Evolutionary conservation across 2,113 vertebrate species (phyloP), one percentile per base, ranked within the genome.

Genomic region (Brachyhypopomus gauderio): DNA sequence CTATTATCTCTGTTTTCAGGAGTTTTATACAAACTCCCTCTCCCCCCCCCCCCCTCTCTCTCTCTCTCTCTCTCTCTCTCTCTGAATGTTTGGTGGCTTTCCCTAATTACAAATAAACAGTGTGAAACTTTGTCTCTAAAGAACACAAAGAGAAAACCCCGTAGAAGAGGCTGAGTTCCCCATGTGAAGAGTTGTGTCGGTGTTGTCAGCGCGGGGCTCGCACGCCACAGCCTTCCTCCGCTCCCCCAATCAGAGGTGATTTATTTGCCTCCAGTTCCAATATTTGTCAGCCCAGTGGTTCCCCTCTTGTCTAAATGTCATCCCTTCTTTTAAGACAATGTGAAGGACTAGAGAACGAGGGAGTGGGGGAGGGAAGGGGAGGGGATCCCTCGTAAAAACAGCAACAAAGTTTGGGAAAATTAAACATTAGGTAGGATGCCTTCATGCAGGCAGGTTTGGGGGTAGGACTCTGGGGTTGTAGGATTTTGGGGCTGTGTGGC

Each of bases 321-420:
- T 90, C 92, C 90, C 91, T 93, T 92, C 91, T 94, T 92, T 89
- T 87, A 88, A 92, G 93, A 94, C 93, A 93, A 94, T 94, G 87
- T 87, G 45, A 84, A 86, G 89, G 91, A 84, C 83, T 84, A 85
- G 89, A 90, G 90, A 91, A 87, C 88, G 87, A 88, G 83, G 85
- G 82, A 84, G 78, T 83, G 87, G 85, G 66, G 80, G 14, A 77
- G 59, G 69, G 79, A 55, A 17, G 78, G 79, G 76, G 78, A 48
- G 64, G 85, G 82, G 83, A 81, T 41, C 34, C 87, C 92, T 94
- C 92, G 88, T 94, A 93, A 94, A 94, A 93, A 89, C 88, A 91
- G 91, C 88, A 91, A 93, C 92, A 93, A 94, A 91, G 91, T 94
- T 94, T 94, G 93, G 93, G 93, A 94, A 94, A 94, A 93, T 93